Base-by-base conservation (phyloP, 2,888 invertebrate genomes). In the Eristalis tenax region DNA sequence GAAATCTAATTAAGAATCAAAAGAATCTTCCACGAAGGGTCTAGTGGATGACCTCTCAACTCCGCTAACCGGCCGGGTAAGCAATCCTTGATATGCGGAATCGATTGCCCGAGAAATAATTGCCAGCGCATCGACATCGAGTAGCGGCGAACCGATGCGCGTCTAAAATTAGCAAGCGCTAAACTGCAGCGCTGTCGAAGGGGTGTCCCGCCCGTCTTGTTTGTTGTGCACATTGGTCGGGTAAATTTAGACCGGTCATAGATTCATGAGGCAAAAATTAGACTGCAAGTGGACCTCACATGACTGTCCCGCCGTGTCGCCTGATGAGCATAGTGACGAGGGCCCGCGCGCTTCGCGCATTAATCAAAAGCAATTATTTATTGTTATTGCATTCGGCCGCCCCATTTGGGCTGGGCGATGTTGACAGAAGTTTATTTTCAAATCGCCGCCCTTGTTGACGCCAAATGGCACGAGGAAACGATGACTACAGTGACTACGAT, bases 81-180 rank as follows among this genome's bases (percentile, higher is more conserved):
- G 32, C 26, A 90, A 91, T 89, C 90, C 89, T 86, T 90, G 90
- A 90, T 90, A 92, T 92, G 92, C 92, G 92, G 92, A 92, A 92
- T 92, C 89, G 89, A 90, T 90, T 90, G 89, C 78, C 18, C 43
- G 85, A 74, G 81, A 90, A 90, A 90, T 90, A 90, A 90, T 90
- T 90, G 89, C 89, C 84, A 90, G 90, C 90, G 89, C 90, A 91
- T 88, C 90, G 91, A 90, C 90, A 89, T 88, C 89, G 71, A 13
- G 59, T 65, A 43, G 76, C 82, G 71, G 26, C 22, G 15, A 40
- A 32, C 59, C 59, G 64, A 23, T 64, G 43, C 32, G 59, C 15
- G 38, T 81, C 43, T 81, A 81, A 77, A 74, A 69, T 77, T 82
- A 78, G 74, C 74, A 8, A 18, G 50, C 8, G 43, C 38, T 38